Conservation (phyloP, 1,140 invertebrate species). For the Drosophila cardini region DNA sequence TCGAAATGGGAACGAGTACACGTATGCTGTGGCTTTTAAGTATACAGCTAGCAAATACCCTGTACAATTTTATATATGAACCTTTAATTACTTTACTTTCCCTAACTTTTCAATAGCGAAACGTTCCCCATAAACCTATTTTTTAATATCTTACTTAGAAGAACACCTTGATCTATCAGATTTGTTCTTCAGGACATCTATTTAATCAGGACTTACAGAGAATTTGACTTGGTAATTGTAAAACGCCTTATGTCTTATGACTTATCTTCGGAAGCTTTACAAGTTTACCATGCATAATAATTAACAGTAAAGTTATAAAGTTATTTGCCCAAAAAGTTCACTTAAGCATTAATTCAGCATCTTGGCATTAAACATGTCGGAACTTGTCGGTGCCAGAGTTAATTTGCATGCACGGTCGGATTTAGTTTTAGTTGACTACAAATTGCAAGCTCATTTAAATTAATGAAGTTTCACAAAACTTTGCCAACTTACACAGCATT, state of each 20-base stretch:
- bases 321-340: neutral
- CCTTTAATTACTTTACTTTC: no score
- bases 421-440: slow-evolving; percentile 34
- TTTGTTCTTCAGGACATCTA: neutral
- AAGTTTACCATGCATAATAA: neutral
- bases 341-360: slow-evolving; percentile 10
- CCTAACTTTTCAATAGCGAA: no score
- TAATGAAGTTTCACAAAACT: slow-evolving; percentile 68
- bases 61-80: no score
- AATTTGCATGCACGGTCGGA: slow-evolving; percentile 44
- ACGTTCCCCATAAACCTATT: no score
- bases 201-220: neutral
- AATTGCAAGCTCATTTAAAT: slow-evolving; percentile 47
- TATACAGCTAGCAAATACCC: no score
- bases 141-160: no score
- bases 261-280: neutral
- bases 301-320: neutral
- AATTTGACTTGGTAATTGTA: neutral
- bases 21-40: no score
- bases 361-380: slow-evolving; percentile 6
- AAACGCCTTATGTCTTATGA: neutral
- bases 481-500: slow-evolving; percentile 21
- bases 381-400: slow-evolving; percentile 30
- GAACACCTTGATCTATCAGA: no score
- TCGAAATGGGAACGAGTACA: no score